These are phyloP conservation scores for Steinernema scapterisci DNA, from an alignment of 2,888 invertebrate genomes.

Conservation along the genomic window DNA sequence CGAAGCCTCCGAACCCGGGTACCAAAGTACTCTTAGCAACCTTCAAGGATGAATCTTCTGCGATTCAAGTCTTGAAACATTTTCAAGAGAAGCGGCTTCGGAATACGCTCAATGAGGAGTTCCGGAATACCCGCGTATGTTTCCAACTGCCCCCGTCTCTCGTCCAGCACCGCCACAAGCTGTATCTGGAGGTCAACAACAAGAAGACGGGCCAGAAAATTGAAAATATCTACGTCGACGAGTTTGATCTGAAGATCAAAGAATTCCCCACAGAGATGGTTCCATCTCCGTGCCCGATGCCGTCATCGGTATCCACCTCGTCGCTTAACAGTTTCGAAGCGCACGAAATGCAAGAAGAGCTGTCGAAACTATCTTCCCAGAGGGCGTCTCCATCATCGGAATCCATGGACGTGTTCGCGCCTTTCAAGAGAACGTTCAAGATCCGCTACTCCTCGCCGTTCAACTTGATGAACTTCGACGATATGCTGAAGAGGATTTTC, in stretches of 20 bases:
- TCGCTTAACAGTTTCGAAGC: neutral
- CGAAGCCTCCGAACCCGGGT: neutral
- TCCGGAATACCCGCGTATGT: neutral
- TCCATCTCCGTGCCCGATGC: neutral
- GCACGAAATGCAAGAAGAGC: neutral
- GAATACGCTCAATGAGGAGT: neutral
- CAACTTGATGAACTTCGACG: neutral
- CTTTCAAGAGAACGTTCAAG: neutral
- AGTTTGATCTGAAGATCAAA: neutral
- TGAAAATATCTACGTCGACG: conserved; percentile 12
- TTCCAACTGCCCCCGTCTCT: neutral
- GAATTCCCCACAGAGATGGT: neutral
- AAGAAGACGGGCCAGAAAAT: neutral
- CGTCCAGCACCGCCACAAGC: neutral
- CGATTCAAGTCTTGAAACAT: neutral
- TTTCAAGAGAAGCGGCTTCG: neutral
- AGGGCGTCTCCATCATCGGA: too few relatives aligned
- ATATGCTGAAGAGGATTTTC: neutral
- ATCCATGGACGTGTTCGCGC: too few relatives aligned
- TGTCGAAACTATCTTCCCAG: too few relatives aligned
- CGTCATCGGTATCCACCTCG: neutral
- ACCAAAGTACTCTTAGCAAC: neutral
- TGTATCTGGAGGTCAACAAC: conserved; percentile 11
- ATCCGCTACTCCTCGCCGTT: neutral
- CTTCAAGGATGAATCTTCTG: neutral